phyloP scores from a whole-genome alignment of 2,888 invertebrate genomes.

The Lamproptera curius region DNA sequence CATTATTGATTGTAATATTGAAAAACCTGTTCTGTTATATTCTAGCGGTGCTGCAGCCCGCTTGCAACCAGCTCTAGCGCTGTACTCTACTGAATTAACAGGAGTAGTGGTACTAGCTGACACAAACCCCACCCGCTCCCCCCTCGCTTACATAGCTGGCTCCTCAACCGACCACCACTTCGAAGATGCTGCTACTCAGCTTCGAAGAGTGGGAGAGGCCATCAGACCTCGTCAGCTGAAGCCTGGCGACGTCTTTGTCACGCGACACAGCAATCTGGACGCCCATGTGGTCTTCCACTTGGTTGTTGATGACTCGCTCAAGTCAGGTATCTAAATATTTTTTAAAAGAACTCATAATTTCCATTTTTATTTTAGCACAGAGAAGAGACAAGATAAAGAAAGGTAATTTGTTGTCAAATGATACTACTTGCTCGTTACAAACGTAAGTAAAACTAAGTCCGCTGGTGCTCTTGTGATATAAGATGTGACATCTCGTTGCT shows the following conservation, averaged over 20 bases:
- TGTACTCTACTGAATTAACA: slow-evolving; percentile 94
- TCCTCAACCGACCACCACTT: slow-evolving; percentile 95
- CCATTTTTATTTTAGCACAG: too few species aligned
- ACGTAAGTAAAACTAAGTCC: too few species aligned
- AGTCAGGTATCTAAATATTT: too few species aligned
- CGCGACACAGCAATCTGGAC: slow-evolving; percentile 95
- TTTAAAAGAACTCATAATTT: too few species aligned
- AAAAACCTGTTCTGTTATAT: too few species aligned
- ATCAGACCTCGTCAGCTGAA: slow-evolving; percentile 80
- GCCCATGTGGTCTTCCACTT: slow-evolving; percentile 98
- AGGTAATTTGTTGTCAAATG: too few species aligned
- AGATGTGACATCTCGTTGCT: too few species aligned
- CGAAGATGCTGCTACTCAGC: slow-evolving; percentile 89
- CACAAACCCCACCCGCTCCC: slow-evolving; percentile 68
- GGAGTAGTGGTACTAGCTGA: slow-evolving; percentile 87
- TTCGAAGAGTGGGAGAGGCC: slow-evolving; percentile 82
- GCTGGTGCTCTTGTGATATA: too few species aligned
- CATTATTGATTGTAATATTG: too few species aligned
- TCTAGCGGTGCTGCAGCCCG: slow-evolving; percentile 82
- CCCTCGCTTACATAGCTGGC: slow-evolving; percentile 76
- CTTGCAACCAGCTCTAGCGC: slow-evolving; percentile 93
- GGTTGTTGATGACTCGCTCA: slow-evolving; percentile 85
- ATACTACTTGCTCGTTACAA: too few species aligned
- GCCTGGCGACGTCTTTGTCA: slow-evolving; percentile 91
- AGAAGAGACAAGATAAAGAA: too few species aligned